Evolutionary conservation across 2,888 invertebrate genomes (phyloP).

Genomic region (Gymnocheta viridis): DNA sequence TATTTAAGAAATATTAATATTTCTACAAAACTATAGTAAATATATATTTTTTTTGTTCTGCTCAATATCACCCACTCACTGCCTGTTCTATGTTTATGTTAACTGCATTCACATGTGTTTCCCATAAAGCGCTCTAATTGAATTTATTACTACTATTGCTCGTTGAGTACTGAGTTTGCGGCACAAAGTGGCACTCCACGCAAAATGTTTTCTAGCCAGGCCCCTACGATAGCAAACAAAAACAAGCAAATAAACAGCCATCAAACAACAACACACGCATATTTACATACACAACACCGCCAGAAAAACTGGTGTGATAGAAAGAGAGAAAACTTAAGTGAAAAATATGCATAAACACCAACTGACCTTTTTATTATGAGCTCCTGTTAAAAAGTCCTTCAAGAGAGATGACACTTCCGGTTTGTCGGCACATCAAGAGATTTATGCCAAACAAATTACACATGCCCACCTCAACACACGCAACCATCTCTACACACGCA

Average conservation of each 20-base stretch:
- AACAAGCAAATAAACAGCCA: neutral
- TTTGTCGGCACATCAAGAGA: constrained; percentile 57
- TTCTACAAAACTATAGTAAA: no score
- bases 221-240: neutral
- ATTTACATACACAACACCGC: neutral
- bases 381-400: constrained; percentile 73
- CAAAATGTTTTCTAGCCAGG: constrained; percentile 3
- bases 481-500: no score
- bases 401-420: constrained; percentile 73
- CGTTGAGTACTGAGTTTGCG: neutral
- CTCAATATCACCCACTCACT: no score
- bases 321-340: neutral
- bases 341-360: neutral
- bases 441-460: constrained; percentile 58
- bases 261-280: neutral
- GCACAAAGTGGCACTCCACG: neutral
- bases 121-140: constrained; percentile 31
- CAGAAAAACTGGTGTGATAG: neutral
- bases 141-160: constrained; percentile 37
- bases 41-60: no score
- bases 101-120: constrained; percentile 14
- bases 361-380: constrained; percentile 57
- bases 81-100: neutral
- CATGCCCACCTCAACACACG: neutral
- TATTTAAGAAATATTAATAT: neutral